Evolutionary conservation across 53 echinoderm and acorn worm genomes (phyloP).

Genomic region (Holothuria scabra): DNA sequence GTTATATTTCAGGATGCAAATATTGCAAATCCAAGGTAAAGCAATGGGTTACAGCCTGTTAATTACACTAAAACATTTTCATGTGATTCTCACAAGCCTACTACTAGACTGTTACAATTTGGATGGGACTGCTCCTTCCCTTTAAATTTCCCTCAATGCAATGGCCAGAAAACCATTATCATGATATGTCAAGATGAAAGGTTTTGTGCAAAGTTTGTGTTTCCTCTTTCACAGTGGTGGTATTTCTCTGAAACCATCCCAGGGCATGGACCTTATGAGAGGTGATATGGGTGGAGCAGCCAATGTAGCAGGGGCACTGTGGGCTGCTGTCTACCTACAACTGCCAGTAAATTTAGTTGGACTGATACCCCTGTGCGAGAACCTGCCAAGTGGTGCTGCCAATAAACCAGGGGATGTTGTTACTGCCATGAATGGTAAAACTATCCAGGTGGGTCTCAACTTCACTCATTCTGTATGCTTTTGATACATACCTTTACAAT

Average conservation of each 20-base stretch:
- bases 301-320: slow-evolving; percentile 80
- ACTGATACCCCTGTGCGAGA: slow-evolving; percentile 91
- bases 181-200: no score
- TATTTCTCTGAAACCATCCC: slow-evolving; percentile 88
- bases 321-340: slow-evolving; percentile 78
- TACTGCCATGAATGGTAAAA: slow-evolving; percentile 96
- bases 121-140: no score
- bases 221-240: slow-evolving; percentile 46
- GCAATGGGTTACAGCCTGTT: no score
- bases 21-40: no score
- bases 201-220: not conserved
- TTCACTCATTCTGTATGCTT: no score
- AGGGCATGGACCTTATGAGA: slow-evolving; percentile 92
- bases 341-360: slow-evolving; percentile 89
- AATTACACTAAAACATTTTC: no score
- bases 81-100: no score
- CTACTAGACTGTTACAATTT: no score
- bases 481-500: no score
- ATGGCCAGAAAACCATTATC: no score
- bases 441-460: slow-evolving; percentile 80
- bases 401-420: slow-evolving; percentile 94
- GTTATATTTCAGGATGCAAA: no score
- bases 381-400: slow-evolving; percentile 82
- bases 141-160: no score
- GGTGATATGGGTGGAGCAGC: slow-evolving; percentile 99